Evolutionary conservation across 2,113 vertebrate species (phyloP).

Genomic region (Odontesthes bonariensis): DNA sequence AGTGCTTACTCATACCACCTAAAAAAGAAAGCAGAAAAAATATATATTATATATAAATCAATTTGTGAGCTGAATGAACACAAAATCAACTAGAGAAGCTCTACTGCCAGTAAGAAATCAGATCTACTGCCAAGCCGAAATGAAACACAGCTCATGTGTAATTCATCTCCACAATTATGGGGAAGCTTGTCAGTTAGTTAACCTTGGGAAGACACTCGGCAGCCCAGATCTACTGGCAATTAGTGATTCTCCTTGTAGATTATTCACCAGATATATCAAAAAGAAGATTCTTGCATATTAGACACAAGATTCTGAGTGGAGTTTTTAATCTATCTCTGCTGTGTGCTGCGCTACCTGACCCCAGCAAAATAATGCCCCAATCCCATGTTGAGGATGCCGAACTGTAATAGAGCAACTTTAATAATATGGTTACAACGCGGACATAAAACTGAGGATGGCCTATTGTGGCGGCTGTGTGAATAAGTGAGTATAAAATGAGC

Average conservation of each 20-base stretch:
- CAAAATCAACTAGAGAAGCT: conserved; percentile 15
- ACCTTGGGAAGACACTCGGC: conserved; percentile 79
- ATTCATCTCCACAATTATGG: conserved; percentile 81
- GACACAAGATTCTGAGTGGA: conserved; percentile 28
- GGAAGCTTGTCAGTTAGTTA: conserved; percentile 82
- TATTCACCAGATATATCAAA: conserved; percentile 39
- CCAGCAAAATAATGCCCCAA: conserved; percentile 31
- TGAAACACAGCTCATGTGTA: conserved; percentile 78
- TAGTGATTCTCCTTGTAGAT: conserved; percentile 46
- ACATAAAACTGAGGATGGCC: conserved; percentile 53
- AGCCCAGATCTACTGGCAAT: conserved; percentile 54
- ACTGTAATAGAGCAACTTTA: conserved; percentile 67
- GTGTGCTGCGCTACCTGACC: conserved; percentile 45
- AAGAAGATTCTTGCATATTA: background rate
- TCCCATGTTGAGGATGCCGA: conserved; percentile 37
- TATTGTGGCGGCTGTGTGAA: conserved; percentile 72
- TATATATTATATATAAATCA: conserved; percentile 30
- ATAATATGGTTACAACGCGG: conserved; percentile 59
- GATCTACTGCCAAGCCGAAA: conserved; percentile 64
- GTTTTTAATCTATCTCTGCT: conserved; percentile 21
- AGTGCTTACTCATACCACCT: conserved; percentile 73
- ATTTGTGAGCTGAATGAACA: conserved; percentile 47
- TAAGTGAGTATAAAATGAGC: conserved; percentile 80
- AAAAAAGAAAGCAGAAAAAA: conserved; percentile 41
- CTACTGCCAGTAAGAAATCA: conserved; percentile 59